phyloP scores from a whole-genome alignment of 1,140 invertebrate species.

The Calliphora vicina region DNA sequence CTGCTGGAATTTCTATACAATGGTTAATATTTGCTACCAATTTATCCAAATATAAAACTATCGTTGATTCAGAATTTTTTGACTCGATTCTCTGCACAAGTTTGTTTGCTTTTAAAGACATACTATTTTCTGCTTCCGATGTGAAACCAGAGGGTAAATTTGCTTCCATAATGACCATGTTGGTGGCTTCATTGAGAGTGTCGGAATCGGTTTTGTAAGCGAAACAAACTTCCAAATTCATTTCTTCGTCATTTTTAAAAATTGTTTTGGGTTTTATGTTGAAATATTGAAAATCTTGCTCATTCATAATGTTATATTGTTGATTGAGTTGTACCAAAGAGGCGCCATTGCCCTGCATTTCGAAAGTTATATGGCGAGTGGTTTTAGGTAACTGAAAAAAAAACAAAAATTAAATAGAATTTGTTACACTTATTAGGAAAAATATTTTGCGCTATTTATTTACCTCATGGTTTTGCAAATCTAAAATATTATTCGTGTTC shows the following conservation, averaged over 20 bases:
- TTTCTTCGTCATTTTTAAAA: slow-evolving; percentile 72
- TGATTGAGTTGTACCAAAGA: slow-evolving; percentile 79
- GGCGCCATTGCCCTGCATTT: slow-evolving; percentile 75
- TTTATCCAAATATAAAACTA: slow-evolving; percentile 86
- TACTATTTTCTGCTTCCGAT: slow-evolving; percentile 55
- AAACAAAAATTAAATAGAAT: no score
- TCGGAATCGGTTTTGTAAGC: background rate
- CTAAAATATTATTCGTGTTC: slow-evolving; percentile 63
- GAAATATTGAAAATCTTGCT: slow-evolving; percentile 80
- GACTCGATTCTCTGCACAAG: slow-evolving; percentile 74
- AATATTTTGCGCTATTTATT: no score
- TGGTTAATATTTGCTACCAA: slow-evolving; percentile 71
- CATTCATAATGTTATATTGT: slow-evolving; percentile 82
- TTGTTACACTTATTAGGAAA: no score
- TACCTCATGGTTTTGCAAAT: slow-evolving; percentile 63
- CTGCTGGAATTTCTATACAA: slow-evolving; percentile 84
- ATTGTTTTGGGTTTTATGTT: slow-evolving; percentile 80
- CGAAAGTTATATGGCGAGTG: slow-evolving; percentile 65
- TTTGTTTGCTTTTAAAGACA: slow-evolving; percentile 46
- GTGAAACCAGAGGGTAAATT: slow-evolving; percentile 84
- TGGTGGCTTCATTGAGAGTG: slow-evolving; percentile 64
- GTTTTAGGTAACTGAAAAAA: slow-evolving; percentile 48
- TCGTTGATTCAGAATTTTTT: slow-evolving; percentile 76
- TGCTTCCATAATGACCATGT: slow-evolving; percentile 91
- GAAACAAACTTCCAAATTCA: slow-evolving; percentile 77